These are phyloP conservation scores for Schlechtendalia chinensis DNA, from an alignment of 1,140 invertebrate genomes.

Conservation along the genomic window DNA sequence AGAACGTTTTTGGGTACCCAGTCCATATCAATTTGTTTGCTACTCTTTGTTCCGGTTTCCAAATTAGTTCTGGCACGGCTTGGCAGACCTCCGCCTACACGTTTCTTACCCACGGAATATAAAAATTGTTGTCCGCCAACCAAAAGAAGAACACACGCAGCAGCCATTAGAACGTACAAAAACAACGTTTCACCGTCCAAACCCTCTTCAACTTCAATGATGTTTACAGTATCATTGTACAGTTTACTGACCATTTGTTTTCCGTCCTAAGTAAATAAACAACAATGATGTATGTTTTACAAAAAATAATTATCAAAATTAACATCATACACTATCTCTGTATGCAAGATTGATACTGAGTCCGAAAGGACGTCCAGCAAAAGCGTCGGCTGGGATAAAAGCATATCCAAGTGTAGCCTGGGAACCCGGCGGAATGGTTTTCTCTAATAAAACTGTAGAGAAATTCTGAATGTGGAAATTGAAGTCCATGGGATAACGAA, in stretches of 20 bases:
- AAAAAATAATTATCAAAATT: slow-evolving; percentile 45
- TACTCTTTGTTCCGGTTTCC: slow-evolving; percentile 81
- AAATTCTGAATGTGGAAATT: slow-evolving; percentile 98
- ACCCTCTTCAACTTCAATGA: slow-evolving; percentile 94
- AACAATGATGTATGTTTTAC: too few relatives aligned
- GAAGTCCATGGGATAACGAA: slow-evolving; percentile 98
- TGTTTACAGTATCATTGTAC: slow-evolving; percentile 97
- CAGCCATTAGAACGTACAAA: slow-evolving; percentile 90
- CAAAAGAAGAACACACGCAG: slow-evolving; percentile 79
- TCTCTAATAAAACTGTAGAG: slow-evolving; percentile 84
- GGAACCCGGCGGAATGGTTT: slow-evolving; percentile 82
- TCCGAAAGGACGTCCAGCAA: slow-evolving; percentile 93
- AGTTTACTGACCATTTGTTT: slow-evolving; percentile 79
- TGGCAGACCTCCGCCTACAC: slow-evolving; percentile 57
- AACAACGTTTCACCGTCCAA: slow-evolving; percentile 98
- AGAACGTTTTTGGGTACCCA: slow-evolving; percentile 94
- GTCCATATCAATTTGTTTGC: slow-evolving; percentile 93
- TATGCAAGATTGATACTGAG: slow-evolving; percentile 92
- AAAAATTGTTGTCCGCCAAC: slow-evolving; percentile 89
- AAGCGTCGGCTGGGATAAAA: slow-evolving; percentile 91
- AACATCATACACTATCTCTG: slow-evolving; percentile 71
- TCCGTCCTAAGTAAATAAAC: slow-evolving; percentile 63
- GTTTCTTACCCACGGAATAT: slow-evolving; percentile 70
- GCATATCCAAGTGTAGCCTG: slow-evolving; percentile 94
- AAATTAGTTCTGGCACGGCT: slow-evolving; percentile 57